phyloP scores from a whole-genome alignment of 2,888 invertebrate genomes.

The Drosophila basisetae region DNA sequence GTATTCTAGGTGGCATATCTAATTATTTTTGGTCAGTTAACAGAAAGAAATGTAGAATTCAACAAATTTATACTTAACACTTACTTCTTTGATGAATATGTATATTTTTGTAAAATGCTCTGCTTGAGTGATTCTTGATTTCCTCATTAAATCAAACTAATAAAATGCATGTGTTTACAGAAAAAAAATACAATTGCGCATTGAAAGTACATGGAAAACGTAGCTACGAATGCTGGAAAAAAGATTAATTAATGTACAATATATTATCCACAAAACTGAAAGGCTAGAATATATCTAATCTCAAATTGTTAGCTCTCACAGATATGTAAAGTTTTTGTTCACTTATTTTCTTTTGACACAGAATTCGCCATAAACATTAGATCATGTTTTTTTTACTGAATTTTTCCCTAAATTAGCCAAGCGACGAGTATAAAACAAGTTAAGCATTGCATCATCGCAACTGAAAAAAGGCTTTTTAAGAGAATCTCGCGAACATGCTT shows the following conservation, averaged over 20 bases:
- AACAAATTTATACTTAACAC: not conserved
- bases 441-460: constrained; percentile 48
- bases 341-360: not conserved
- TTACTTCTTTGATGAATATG: not conserved
- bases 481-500: not conserved
- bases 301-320: not conserved
- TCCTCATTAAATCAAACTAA: not conserved
- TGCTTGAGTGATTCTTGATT: not conserved
- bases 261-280: not conserved
- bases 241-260: not conserved
- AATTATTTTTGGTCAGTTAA: not conserved
- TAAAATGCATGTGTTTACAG: not conserved
- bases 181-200: not conserved
- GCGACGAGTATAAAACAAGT: constrained; percentile 24
- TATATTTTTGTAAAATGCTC: not conserved
- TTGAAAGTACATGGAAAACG: not conserved
- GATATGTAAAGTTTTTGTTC: not conserved
- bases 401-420: constrained; percentile 12
- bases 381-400: constrained; percentile 18
- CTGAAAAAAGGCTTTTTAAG: not conserved
- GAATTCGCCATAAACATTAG: constrained; percentile 9
- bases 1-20: not conserved
- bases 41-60: not conserved
- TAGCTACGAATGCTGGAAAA: not conserved
- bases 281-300: no score